Base-by-base conservation (phyloP, 2,797 vertebrate species). In the Distichodus sexfasciatus region DNA sequence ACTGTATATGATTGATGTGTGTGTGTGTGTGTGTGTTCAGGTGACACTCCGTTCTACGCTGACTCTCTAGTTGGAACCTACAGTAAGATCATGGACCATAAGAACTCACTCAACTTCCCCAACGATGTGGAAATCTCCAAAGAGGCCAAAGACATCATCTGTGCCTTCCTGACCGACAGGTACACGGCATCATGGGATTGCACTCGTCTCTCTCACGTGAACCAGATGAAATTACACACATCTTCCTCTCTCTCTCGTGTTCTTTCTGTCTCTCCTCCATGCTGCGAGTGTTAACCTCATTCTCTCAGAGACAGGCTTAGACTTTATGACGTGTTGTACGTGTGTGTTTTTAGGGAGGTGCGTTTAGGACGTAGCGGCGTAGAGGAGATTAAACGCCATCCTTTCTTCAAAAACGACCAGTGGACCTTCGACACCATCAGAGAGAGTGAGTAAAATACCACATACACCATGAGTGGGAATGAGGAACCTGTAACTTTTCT, bases 71-170 rank as follows among this genome's bases (percentile, higher is more conserved):
- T 99, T 76, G 97, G 97, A 83, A 99, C 97, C 0, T 99, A 99
- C 57, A 98, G 97, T 88, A 99, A 98, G 88, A 99, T 99, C 85
- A 99, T 99, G 97, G 96, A 99, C 90, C 96, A 99, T 81, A 98
- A 99, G 86, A 99, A 99, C 86, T 95, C 97, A 5, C 85, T 99
- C 1, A 95, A 93, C 87, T 99, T 99, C 77, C 97, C 97, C 0
- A 95, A 98, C 82, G 97, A 99, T 26, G 93, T 98, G 75, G 97
- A 99, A 87, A 99, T 99, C 83, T 98, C 97, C 58, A 94, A 94
- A 80, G 91, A 97, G 74, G 97, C 97, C 47, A 99, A 97, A 87
- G 94, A 92, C 71, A 96, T 99, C 76, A 99, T 99, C 85, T 99
- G 96, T 87, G 96, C 95, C 85, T 99, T 99, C 86, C 88, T 99